Conservation (phyloP, 2,113 vertebrate species). For the Pelecanus crispus region DNA sequence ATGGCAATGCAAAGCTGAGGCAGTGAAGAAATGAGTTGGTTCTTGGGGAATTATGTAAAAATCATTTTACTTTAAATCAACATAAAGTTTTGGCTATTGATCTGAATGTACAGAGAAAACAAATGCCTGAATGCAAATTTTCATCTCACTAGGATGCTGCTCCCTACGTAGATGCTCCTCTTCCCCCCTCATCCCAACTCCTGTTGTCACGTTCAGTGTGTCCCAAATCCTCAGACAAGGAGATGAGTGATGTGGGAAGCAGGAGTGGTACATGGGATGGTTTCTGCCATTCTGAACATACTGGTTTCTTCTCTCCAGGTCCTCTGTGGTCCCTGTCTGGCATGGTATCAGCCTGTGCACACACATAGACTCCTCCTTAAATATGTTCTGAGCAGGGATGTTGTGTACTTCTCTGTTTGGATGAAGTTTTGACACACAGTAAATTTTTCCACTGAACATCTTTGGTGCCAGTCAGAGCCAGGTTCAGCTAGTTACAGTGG, state of each 20-base stretch:
- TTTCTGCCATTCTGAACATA: not conserved
- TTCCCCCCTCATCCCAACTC: not conserved
- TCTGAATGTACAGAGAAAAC: not conserved
- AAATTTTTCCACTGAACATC: not conserved
- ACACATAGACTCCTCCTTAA: not conserved
- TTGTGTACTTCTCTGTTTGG: not conserved
- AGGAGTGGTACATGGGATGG: not conserved
- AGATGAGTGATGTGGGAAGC: fast-evolving
- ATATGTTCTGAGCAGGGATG: not conserved
- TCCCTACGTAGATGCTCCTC: not conserved
- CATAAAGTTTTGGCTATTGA: not conserved
- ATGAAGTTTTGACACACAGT: not conserved
- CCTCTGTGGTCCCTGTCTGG: not conserved
- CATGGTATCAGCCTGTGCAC: not conserved
- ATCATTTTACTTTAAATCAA: not conserved
- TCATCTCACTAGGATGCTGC: not conserved
- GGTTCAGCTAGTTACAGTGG: not conserved
- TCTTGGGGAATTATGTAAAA: not conserved
- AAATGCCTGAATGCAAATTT: not conserved
- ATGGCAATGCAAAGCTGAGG: not conserved
- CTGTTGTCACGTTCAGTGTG: fast-evolving
- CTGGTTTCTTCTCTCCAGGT: not conserved
- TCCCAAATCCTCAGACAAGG: not conserved
- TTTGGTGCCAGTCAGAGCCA: not conserved
- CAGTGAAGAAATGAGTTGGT: not conserved